Percentiles rank a stretch among this genome's conserved stretches.
Conservation (phyloP, 2,797 vertebrate species). For the Taeniopygia guttata region DNA sequence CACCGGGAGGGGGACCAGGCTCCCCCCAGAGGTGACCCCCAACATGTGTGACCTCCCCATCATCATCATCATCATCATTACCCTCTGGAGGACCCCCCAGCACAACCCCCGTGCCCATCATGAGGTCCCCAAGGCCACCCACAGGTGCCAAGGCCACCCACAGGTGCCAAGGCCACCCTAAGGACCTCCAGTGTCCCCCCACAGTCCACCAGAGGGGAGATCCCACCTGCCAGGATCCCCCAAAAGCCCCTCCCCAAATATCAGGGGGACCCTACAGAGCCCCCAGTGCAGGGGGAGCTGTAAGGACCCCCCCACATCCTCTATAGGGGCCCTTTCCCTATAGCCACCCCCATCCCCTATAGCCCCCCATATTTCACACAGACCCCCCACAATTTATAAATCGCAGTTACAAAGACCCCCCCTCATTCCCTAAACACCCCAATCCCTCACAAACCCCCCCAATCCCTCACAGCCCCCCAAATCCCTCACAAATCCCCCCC, state of each 20-base stretch:
- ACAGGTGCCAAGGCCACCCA: too few relatives aligned
- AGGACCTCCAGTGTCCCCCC: not conserved
- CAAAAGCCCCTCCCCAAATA: not conserved
- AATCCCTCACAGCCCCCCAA: too few relatives aligned
- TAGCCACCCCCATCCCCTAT: not conserved
- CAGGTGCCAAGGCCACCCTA: not conserved
- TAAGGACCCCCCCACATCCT: not conserved
- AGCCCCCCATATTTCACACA: not conserved
- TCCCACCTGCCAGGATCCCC: too few relatives aligned
- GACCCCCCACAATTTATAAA: not conserved
- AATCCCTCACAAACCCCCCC: not conserved
- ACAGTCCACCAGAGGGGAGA: not conserved
- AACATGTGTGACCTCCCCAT: not conserved
- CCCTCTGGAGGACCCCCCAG: accelerated
- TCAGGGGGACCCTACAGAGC: not conserved
- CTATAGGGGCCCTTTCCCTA: not conserved
- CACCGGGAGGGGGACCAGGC: not conserved
- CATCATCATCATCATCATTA: not conserved
- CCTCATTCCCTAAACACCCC: too few relatives aligned
- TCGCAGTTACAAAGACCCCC: too few relatives aligned
- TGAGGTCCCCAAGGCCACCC: not conserved
- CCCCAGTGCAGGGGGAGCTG: not conserved
- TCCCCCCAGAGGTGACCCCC: not conserved
- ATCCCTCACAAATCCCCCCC: too few relatives aligned
- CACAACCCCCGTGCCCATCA: not conserved